Evolutionary conservation across 2,888 invertebrate species (phyloP), one percentile per base, ranked within the genome.

Genomic region (Dasysyrphus tricinctus): DNA sequence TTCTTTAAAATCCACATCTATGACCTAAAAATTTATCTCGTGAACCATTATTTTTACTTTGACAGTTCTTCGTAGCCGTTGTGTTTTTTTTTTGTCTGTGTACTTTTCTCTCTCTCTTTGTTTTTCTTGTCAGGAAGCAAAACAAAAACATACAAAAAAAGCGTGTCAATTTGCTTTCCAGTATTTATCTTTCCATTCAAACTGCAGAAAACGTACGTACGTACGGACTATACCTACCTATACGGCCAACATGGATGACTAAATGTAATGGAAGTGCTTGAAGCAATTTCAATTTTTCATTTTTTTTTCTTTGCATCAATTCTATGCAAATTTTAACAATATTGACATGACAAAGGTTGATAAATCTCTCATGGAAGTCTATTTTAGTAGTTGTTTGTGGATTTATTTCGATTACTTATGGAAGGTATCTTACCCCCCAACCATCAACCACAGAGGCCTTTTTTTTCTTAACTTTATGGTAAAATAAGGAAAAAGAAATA

Each of bases 161-260:
- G 54, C 80, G 80, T 80, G 77, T 77, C 85, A 85, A 77, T 85
- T 85, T 85, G 72, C 73, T 85, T 70, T n/a, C 47, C 76, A 77
- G 80, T 70, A 74, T 85, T 77, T 80, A 80, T 80, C 42, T 80
- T 80, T 77, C 57, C 69, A 59, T 57, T 81, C 76, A 73, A 73
- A 75, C 44, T 69, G 32, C 47, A 54, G 24, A 39, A 65, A 8
- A 42, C 24, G 24, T 24, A 24, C n/a, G n/a, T 24, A 24, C 24
- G 24, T 44, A 7, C 42, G 49, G 51, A 24, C 51, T 51, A 12
- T 24, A 44, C 24, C 24, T 24, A 24, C 9, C 9, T 19, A 44
- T 3, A 11, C 11, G 29, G 44, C 32, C 44, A 59, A 7, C 24
- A 63, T 29, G 44, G 51, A 80, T 51, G 51, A 44, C 12, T n/a